Percentiles rank a stretch among this genome's conserved stretches.
Evolutionary conservation across 2,888 invertebrate species (phyloP).

Genomic region (Chrysotoxum bicinctum): DNA sequence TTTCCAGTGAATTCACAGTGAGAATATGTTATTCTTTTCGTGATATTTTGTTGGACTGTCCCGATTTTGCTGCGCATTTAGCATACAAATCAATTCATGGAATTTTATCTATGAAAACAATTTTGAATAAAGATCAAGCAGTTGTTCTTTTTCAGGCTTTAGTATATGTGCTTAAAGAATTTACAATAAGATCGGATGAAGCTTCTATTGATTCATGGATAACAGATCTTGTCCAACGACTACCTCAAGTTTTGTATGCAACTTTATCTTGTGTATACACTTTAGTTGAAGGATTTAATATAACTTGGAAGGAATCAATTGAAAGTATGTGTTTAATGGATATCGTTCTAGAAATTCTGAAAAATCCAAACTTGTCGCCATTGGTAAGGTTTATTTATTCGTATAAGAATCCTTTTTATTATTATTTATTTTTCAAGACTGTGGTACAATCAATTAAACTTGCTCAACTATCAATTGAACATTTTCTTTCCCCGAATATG

Average conservation of each 20-base stretch:
- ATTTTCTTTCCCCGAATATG: constrained; percentile 90
- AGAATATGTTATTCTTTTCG: constrained; percentile 84
- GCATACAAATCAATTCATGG: constrained; percentile 80
- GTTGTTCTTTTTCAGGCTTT: constrained; percentile 85
- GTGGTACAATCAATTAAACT: constrained; percentile 88
- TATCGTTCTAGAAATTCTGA: constrained; percentile 83
- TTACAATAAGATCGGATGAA: constrained; percentile 75
- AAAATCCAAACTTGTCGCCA: constrained; percentile 82
- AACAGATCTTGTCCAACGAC: constrained; percentile 81
- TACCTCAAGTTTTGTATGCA: constrained; percentile 84
- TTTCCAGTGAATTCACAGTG: constrained; percentile 85
- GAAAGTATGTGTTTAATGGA: constrained; percentile 87
- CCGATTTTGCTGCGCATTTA: constrained; percentile 76
- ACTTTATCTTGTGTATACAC: constrained; percentile 86
- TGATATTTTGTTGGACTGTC: constrained; percentile 78
- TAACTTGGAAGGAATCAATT: constrained; percentile 90
- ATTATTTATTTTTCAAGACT: constrained; percentile 83
- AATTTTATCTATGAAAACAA: constrained; percentile 82
- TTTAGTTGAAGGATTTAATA: constrained; percentile 86
- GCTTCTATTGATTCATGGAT: constrained; percentile 6
- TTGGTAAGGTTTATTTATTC: constrained; percentile 80
- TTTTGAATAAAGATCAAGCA: constrained; percentile 85
- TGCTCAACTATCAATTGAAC: constrained; percentile 86
- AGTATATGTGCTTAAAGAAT: constrained; percentile 85
- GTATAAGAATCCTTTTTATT: not conserved